Evolutionary conservation across 2,797 vertebrate genomes (phyloP).

Genomic region (Falco rusticolus): DNA sequence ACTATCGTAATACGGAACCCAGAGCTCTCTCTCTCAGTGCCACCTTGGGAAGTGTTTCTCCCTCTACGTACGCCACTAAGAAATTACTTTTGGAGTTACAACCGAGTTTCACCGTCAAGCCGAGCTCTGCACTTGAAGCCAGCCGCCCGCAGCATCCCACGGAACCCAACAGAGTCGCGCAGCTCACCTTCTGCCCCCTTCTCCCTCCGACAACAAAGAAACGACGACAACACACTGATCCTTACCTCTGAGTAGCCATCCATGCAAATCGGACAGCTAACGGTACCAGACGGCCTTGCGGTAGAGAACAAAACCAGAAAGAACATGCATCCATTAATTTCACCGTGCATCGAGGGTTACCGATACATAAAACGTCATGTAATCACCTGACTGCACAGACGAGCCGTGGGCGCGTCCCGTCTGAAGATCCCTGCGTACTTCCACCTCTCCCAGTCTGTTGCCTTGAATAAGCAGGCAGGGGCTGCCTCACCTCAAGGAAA

Average conservation of each 20-base stretch:
- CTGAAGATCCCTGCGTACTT: background rate
- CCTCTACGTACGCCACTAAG: background rate
- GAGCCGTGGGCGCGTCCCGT: rapidly evolving
- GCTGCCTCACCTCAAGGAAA: background rate
- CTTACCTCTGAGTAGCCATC: conserved; percentile 91
- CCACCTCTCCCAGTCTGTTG: no score
- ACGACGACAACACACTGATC: background rate
- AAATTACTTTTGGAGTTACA: background rate
- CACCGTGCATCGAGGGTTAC: no score
- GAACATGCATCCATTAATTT: background rate
- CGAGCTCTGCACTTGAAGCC: background rate
- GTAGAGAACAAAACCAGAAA: background rate
- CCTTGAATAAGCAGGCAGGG: background rate
- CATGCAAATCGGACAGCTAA: conserved; percentile 93
- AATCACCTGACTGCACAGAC: background rate
- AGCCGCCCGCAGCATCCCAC: background rate
- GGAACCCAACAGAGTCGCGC: rapidly evolving
- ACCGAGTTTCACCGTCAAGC: background rate
- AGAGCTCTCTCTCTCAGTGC: background rate
- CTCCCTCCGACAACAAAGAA: background rate
- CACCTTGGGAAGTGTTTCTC: background rate
- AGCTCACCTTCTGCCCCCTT: background rate
- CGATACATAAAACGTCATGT: rapidly evolving
- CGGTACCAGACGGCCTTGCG: conserved; percentile 73
- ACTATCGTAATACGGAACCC: background rate